Base-by-base conservation (phyloP, 2,888 invertebrate genomes). In the Mylabris sibirica region DNA sequence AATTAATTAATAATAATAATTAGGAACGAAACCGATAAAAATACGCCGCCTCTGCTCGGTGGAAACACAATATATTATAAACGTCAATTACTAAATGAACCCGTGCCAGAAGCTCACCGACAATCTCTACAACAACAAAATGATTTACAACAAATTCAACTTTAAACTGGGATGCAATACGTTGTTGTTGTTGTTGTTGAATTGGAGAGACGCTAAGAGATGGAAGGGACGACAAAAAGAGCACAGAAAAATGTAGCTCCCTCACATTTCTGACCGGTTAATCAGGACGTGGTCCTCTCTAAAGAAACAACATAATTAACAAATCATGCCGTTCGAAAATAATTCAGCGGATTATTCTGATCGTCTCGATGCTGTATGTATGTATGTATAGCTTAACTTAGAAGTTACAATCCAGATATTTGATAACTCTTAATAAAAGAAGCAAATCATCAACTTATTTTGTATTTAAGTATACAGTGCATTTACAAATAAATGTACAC, bases 71-170 rank as follows among this genome's bases (percentile, higher is more conserved):
- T 76, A 74, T 75, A 75, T 76, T 75, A 74, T 65, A 64, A 68
- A 73, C 71, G 76, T 75, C 76, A 76, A 75, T 76, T 75, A 74
- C 70, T 73, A 76, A 76, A 75, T 73, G 76, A 75, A 66, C 74
- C 70, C 74, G 74, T 76, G 74, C 76, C 76, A 75, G 76, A 72
- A 76, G 76, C 53, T 53, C 53, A 20, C 76, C 71, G 68, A 65
- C 67, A 69, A 74, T 76, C 67, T 69, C 24, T 22, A 53, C 53
- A 44, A 53, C 53, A 22, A 53, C 75, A 76, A 76, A 75, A 75
- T 71, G 73, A 76, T 76, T 76, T 76, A 76, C 69, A 70, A 68
- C 68, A 72, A 72, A 74, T 67, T 69, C 66, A 72, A 72, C 71
- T 67, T 70, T 22, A 41, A 53, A 53, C 22, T 53, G 12, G 53